Evolutionary conservation across 2,113 vertebrate genomes (phyloP).

Genomic region (Ploceus nigricollis): DNA sequence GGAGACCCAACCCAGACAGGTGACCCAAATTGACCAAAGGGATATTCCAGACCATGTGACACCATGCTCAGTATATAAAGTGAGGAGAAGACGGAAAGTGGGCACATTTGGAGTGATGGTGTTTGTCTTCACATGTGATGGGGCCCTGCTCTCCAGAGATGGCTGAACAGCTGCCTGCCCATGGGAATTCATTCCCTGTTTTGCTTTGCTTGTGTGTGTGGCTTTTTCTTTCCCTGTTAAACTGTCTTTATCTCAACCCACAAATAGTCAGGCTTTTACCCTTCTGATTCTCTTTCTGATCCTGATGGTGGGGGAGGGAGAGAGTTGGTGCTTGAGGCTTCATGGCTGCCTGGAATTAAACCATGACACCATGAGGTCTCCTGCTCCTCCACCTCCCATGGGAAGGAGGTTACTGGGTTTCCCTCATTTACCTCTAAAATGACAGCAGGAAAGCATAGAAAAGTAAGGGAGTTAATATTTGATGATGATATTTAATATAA

Average conservation of each 20-base stretch:
- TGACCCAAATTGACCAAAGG: background rate
- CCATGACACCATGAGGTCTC: background rate
- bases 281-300: background rate
- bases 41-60: background rate
- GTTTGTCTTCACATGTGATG: background rate
- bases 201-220: background rate
- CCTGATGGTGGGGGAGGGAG: background rate
- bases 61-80: background rate
- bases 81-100: background rate
- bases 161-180: background rate
- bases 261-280: background rate
- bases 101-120: background rate
- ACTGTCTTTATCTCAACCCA: background rate
- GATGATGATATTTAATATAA: background rate
- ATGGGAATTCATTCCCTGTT: background rate
- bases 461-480: background rate
- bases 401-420: background rate
- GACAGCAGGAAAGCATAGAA: background rate
- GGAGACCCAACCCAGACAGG: background rate
- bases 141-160: background rate
- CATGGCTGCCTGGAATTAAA: background rate
- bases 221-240: background rate
- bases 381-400: background rate
- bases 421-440: background rate
- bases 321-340: background rate